Evolutionary conservation across 2,888 invertebrate species (phyloP), one percentile per base, ranked within the genome.

Genomic region (Agrochola lota): DNA sequence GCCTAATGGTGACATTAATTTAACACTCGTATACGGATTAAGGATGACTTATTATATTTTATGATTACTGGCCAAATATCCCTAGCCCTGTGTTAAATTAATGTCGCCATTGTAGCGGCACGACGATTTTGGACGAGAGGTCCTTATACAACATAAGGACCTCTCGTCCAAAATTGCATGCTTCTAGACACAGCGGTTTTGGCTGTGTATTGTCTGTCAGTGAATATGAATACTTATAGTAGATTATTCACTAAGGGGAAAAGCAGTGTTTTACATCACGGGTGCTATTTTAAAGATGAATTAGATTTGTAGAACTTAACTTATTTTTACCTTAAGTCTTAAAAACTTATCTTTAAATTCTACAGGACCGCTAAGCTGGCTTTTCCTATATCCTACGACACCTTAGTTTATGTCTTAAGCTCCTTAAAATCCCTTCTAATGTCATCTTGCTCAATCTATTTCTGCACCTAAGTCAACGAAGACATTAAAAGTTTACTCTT

Each of bases 381-480:
- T 26, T 43, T 11, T 23, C 8, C 15, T 1, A n/a, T 30, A 49
- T 23, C 26, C n/a, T 3, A 52, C 3, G 11, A 55, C 15, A 60
- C 23, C 9, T 59, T 2, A 59, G 30, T 17, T 71, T 43, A 71
- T 5, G 15, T 20, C 20, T n/a, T 20, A 17, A 20, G 49, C 59
- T 23, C 20, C n/a, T n/a, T 6, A 23, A 60, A 81, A 81, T 52
- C 35, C 74, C 1, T 9, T 46, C 15, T 15, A 40, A 70, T 17
- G 9, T 8, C 11, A 20, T 35, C 70, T 30, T 11, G n/a, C n/a
- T 40, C 17, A 12, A n/a, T 46, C 15, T 59, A 73, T 81, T 81
- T 23, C 6, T 35, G 30, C 8, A 43, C 30, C 17, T 40, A 57
- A n/a, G 17, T 23, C 23, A 15, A 46, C 26, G 17, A 43, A 17